Percentiles rank a stretch among this genome's conserved stretches.
Conservation (phyloP, 2,888 invertebrate species). For the Lithosia quadra region DNA sequence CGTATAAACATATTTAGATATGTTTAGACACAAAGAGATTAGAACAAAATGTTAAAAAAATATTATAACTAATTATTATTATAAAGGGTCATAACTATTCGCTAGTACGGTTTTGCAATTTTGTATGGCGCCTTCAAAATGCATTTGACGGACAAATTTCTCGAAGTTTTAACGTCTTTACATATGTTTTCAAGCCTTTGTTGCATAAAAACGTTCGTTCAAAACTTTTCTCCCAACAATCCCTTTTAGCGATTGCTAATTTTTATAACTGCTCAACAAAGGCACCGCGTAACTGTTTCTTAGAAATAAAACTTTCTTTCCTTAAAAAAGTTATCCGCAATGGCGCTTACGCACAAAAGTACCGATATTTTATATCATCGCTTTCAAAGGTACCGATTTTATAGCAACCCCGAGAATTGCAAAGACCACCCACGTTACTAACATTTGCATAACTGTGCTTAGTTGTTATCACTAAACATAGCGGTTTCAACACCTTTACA, state of each 20-base stretch:
- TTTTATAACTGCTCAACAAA: constrained; percentile 49
- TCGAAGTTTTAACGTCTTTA: constrained; percentile 14
- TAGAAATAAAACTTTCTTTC: constrained; percentile 76
- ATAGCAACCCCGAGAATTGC: constrained; percentile 64
- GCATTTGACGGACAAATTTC: neutral
- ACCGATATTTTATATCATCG: constrained; percentile 79
- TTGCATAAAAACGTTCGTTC: constrained; percentile 18
- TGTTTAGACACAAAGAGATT: neutral
- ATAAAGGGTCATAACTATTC: neutral
- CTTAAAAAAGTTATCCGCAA: constrained; percentile 60
- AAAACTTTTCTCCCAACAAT: constrained; percentile 37
- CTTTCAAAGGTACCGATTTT: constrained; percentile 73
- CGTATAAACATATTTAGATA: neutral
- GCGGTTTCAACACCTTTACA: constrained; percentile 56
- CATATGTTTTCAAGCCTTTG: constrained; percentile 20
- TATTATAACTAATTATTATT: neutral
- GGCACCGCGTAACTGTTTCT: constrained; percentile 69
- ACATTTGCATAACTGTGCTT: constrained; percentile 70
- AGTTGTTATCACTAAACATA: constrained; percentile 66
- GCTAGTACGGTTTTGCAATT: too few relatives aligned
- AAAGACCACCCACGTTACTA: constrained; percentile 63
- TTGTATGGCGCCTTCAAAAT: too few relatives aligned
- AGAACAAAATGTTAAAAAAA: neutral
- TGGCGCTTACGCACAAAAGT: constrained; percentile 70
- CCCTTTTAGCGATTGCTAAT: constrained; percentile 55